Percentiles rank a stretch among this genome's conserved stretches.
Evolutionary conservation across 2,888 invertebrate species (phyloP).

Genomic region (Noctua fimbriata): DNA sequence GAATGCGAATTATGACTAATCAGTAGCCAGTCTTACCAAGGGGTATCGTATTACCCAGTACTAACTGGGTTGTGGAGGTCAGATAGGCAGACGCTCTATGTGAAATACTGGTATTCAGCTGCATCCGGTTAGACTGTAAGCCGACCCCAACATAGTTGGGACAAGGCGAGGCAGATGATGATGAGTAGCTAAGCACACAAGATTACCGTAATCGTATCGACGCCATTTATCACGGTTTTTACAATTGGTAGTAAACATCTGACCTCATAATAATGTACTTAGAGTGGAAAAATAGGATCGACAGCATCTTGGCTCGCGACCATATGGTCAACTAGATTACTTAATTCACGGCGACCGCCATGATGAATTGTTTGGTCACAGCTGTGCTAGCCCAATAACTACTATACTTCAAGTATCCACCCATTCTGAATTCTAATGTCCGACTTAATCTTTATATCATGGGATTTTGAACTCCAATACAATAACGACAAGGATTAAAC

Average conservation of each 20-base stretch:
- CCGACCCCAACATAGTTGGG: too few species aligned
- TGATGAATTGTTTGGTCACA: slow-evolving; percentile 67
- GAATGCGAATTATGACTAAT: slow-evolving; percentile 35
- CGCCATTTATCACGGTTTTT: slow-evolving; percentile 28
- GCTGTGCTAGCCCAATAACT: slow-evolving; percentile 72
- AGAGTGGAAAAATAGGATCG: slow-evolving; percentile 52
- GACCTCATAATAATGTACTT: slow-evolving; percentile 53
- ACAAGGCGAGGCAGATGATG: too few species aligned
- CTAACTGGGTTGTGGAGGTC: too few species aligned
- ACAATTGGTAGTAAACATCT: slow-evolving; percentile 40
- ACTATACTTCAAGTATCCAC: slow-evolving; percentile 70
- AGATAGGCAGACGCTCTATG: too few species aligned
- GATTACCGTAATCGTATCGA: slow-evolving; percentile 33
- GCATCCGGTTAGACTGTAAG: too few species aligned
- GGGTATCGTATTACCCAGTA: too few species aligned
- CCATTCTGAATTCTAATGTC: slow-evolving; percentile 80
- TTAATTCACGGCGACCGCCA: slow-evolving; percentile 49
- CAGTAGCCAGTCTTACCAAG: too few species aligned
- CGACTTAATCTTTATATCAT: slow-evolving; percentile 59
- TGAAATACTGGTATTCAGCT: too few species aligned
- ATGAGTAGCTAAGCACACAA: not conserved
- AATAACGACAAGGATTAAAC: slow-evolving; percentile 70
- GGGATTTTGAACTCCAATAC: slow-evolving; percentile 70
- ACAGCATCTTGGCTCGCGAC: slow-evolving; percentile 49
- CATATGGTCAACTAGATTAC: slow-evolving; percentile 57